These are phyloP conservation scores for Drosophila quasianomalipes DNA, from an alignment of 2,888 invertebrate genomes.

Conservation along the genomic window DNA sequence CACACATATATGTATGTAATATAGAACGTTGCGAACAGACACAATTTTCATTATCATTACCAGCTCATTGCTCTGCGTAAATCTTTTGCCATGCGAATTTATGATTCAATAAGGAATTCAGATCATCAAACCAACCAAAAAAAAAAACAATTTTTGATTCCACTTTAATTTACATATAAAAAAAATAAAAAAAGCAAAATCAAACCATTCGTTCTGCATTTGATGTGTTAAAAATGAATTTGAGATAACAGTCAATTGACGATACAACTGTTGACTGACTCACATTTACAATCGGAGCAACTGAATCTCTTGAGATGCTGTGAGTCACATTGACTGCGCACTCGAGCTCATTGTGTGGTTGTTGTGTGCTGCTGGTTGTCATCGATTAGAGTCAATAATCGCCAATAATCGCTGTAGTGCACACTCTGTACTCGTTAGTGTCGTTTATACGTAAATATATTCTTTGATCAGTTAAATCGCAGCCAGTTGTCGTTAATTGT, in stretches of 20 bases:
- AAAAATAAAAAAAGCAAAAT: background rate
- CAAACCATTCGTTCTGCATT: conserved; percentile 3
- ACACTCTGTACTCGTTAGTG: conserved; percentile 30
- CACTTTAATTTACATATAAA: background rate
- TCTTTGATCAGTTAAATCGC: conserved; percentile 55
- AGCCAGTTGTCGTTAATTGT: conserved; percentile 61
- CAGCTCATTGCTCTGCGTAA: conserved; percentile 19
- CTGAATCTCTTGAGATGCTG: conserved; percentile 6
- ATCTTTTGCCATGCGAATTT: conserved; percentile 26
- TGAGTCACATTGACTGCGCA: conserved; percentile 66
- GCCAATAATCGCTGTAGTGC: conserved; percentile 21
- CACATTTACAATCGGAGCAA: background rate
- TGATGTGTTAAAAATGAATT: conserved; percentile 24
- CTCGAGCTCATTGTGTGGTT: conserved; percentile 53
- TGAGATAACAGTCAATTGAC: conserved; percentile 16
- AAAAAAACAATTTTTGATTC: background rate
- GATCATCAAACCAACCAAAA: background rate
- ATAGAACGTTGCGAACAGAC: conserved; percentile 3
- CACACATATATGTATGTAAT: background rate
- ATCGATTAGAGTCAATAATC: conserved; percentile 55
- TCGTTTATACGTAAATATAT: conserved; percentile 45
- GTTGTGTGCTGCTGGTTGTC: background rate
- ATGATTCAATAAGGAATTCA: conserved; percentile 2
- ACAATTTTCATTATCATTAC: background rate
- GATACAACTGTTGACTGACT: conserved; percentile 16